Conservation (phyloP, 2,113 vertebrate species). For the Malurus alboscapulatus region DNA sequence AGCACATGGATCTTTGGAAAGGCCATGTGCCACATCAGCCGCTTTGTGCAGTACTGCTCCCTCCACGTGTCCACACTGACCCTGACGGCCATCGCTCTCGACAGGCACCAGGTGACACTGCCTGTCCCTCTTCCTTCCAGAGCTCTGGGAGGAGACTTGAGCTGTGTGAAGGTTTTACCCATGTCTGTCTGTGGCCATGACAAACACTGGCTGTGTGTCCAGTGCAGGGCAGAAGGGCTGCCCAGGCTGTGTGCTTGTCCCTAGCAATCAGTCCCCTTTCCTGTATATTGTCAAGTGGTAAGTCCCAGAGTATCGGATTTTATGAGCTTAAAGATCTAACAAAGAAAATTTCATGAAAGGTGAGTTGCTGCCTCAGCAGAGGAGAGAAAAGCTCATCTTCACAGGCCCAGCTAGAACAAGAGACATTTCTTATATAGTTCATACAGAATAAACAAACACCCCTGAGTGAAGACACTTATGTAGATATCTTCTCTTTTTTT, state of each 20-base stretch:
- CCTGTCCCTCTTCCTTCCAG: rapidly evolving
- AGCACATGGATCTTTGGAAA: slow-evolving; percentile 68
- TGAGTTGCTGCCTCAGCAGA: background rate
- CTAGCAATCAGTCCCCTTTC: background rate
- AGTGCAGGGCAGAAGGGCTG: background rate
- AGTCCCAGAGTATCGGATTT: background rate
- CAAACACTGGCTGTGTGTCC: background rate
- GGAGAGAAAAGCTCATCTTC: background rate
- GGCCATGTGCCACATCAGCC: slow-evolving; percentile 70
- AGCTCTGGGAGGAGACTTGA: background rate
- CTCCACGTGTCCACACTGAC: slow-evolving; percentile 69
- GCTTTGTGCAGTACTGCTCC: slow-evolving; percentile 71
- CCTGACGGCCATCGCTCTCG: slow-evolving; percentile 61
- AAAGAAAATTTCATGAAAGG: background rate
- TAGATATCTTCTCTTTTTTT: background rate
- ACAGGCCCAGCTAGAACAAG: background rate
- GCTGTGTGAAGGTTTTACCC: background rate
- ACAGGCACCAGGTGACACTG: slow-evolving; percentile 57
- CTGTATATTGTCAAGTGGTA: background rate
- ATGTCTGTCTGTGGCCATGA: background rate
- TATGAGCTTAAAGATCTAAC: background rate
- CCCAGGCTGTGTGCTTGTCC: background rate
- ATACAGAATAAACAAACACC: background rate
- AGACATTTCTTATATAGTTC: background rate
- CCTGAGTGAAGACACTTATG: background rate